Evolutionary conservation across 2,113 vertebrate species (phyloP), one percentile per base, ranked within the genome.

Genomic region (Collichthys lucidus): DNA sequence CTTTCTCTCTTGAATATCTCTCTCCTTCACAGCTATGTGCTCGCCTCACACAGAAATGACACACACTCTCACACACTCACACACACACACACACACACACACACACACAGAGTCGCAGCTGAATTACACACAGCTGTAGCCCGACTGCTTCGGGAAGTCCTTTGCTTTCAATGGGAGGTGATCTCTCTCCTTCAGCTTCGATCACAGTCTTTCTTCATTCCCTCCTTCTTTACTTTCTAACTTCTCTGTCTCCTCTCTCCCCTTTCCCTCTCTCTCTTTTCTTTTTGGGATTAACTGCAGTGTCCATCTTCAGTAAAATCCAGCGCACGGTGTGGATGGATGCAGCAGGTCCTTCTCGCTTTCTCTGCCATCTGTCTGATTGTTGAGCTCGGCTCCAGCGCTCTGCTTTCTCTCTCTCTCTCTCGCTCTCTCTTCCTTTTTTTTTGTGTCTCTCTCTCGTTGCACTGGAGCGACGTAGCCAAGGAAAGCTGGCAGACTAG

Each of bases 401-500:
- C 76, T 86, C 76, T 59, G 79, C 73, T 83, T 72, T 82, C 77
- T 82, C 79, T 66, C 81, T 79, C 64, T 70, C 12, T 35, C 86
- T 31, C 88, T 66, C 42, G 81, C 86, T 84, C 77, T 84, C 87
- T 80, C 53, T 83, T 72, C 80, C 73, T 82, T 77, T 66, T 79
- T 79, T 67, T 70, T 12, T 35, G 85, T 31, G 85, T 66, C 42
- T 82, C 86, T 85, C 79, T 84, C 88, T 80, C 53, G 65, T 77
- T 75, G 79, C 85, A 80, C 89, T 88, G 89, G 82, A 81, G 85
- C 83, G 60, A 84, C 47, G 82, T 44, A 84, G 83, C 81, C 11
- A 64, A 78, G 71, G 68, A 82, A 77, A 46, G 71, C 85, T 80
- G 63, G 81, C 84, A 73, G 86, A 80, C 84, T 77, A 91, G 83